Base-by-base conservation (phyloP, 2,113 vertebrate species). In the Ranitomeya variabilis region DNA sequence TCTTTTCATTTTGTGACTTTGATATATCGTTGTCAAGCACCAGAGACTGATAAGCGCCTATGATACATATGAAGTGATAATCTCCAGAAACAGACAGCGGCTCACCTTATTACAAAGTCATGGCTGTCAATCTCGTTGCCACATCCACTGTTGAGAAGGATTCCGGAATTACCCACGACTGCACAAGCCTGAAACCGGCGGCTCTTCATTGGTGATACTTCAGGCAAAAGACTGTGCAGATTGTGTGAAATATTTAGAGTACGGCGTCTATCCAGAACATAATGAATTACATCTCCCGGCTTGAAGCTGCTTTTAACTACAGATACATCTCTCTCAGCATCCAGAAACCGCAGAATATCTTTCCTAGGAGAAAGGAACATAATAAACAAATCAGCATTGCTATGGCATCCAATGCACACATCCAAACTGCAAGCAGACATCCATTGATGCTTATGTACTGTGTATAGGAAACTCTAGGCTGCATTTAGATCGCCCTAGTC, bases 191-290 rank as follows among this genome's bases (percentile, higher is more conserved):
- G 96, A 93, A 97, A 97, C 52, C 95, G 92, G 16, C 94, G 95
- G 87, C 96, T 97, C 92, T 97, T 97, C 94, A 97, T 96, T 0
- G 97, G 96, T 3, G 97, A 97, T 79, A 97, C 94, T 91, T 97
- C 97, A 19, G 97, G 97, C 6, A 97, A 94, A 89, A 97, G 96
- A 51, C 95, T 96, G 81, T 97, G 96, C 23, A 97, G 93, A 89
- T 96, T 91, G 62, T 91, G 95, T 67, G 97, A 97, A 90, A 97
- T 94, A 66, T 96, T 97, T 13, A 97, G 93, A 0, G 96, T 97
- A 64, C 95, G 95, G 83, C 95, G 96, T 69, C 96, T 94, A 91
- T 97, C 96, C 64, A 97, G 93, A 15, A 97, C 95, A 21, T 97
- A 97, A 91, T 96, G 96, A 88, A 97, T 96, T 89, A 96, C 94